Percentiles rank a stretch among this genome's conserved stretches.
These are phyloP conservation scores for Harpagoxenus sublaevis DNA, from an alignment of 2,888 invertebrate genomes.

Conservation along the genomic window DNA sequence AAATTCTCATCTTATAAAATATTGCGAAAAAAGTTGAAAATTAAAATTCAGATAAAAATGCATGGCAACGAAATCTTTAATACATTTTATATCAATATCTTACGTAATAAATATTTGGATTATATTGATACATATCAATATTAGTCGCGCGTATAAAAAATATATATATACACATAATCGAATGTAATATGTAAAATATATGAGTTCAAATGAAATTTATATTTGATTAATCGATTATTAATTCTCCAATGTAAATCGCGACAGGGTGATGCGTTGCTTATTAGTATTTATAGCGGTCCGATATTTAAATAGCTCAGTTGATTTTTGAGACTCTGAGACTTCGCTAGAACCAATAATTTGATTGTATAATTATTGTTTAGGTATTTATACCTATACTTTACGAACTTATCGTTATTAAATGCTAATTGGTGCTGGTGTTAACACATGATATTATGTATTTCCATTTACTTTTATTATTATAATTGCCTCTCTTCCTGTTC, in stretches of 20 bases:
- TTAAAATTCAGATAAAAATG: neutral
- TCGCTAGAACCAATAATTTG: slow-evolving; percentile 75
- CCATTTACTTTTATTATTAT: slow-evolving; percentile 57
- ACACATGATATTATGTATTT: slow-evolving; percentile 62
- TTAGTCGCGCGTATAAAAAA: slow-evolving; percentile 66
- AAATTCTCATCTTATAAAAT: slow-evolving; percentile 31
- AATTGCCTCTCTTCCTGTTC: slow-evolving; percentile 47
- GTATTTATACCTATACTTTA: slow-evolving; percentile 78
- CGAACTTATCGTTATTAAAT: slow-evolving; percentile 83
- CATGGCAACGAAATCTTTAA: neutral
- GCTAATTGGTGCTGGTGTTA: slow-evolving; percentile 85
- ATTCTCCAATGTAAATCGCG: slow-evolving; percentile 63
- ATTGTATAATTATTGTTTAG: slow-evolving; percentile 78
- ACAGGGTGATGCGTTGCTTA: slow-evolving; percentile 60
- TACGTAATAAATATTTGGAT: slow-evolving; percentile 54
- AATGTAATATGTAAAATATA: slow-evolving; percentile 13
- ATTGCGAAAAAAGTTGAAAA: neutral
- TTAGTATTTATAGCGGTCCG: slow-evolving; percentile 53
- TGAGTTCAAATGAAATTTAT: slow-evolving; percentile 29
- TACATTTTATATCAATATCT: slow-evolving; percentile 1
- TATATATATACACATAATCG: slow-evolving; percentile 8
- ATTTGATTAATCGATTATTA: slow-evolving; percentile 46
- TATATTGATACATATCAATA: slow-evolving; percentile 71
- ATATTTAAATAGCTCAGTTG: slow-evolving; percentile 63
- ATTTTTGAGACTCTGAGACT: slow-evolving; percentile 71